These are phyloP conservation scores for Caenorhabditis imperialis DNA, from an alignment of 2,888 invertebrate genomes.

Conservation along the genomic window DNA sequence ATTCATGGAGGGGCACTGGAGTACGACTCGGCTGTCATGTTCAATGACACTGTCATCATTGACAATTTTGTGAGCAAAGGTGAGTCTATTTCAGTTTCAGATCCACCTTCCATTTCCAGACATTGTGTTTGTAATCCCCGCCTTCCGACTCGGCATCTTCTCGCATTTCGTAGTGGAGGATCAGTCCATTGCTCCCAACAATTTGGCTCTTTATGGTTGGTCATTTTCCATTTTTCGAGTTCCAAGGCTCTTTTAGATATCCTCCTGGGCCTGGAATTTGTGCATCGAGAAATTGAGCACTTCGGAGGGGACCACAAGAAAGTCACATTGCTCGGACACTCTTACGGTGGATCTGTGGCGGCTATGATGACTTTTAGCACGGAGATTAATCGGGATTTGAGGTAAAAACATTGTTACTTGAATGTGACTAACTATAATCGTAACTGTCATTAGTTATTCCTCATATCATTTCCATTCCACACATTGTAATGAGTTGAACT, in stretches of 20 bases:
- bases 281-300: slow-evolving; percentile 39
- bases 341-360: slow-evolving; percentile 48
- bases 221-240: too few relatives aligned
- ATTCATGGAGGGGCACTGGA: slow-evolving; percentile 68
- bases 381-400: slow-evolving; percentile 27
- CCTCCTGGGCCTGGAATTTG: slow-evolving; percentile 44
- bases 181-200: neutral
- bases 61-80: slow-evolving; percentile 40
- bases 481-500: too few relatives aligned
- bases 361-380: slow-evolving; percentile 26
- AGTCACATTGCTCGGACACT: slow-evolving; percentile 58
- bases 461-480: too few relatives aligned
- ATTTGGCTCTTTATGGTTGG: slow-evolving; percentile 52
- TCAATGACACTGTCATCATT: slow-evolving; percentile 61
- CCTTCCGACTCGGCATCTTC: slow-evolving; percentile 53
- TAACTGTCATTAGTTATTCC: too few relatives aligned
- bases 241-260: slow-evolving; percentile 39
- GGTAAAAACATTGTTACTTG: slow-evolving; percentile 4
- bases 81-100: neutral
- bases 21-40: slow-evolving; percentile 71
- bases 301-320: slow-evolving; percentile 54
- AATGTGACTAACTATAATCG: too few relatives aligned
- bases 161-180: slow-evolving; percentile 53
- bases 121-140: slow-evolving; percentile 62
- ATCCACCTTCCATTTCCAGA: slow-evolving; percentile 20